Base-by-base conservation (phyloP, 2,113 vertebrate genomes). In the Brienomyrus brachyistius region DNA sequence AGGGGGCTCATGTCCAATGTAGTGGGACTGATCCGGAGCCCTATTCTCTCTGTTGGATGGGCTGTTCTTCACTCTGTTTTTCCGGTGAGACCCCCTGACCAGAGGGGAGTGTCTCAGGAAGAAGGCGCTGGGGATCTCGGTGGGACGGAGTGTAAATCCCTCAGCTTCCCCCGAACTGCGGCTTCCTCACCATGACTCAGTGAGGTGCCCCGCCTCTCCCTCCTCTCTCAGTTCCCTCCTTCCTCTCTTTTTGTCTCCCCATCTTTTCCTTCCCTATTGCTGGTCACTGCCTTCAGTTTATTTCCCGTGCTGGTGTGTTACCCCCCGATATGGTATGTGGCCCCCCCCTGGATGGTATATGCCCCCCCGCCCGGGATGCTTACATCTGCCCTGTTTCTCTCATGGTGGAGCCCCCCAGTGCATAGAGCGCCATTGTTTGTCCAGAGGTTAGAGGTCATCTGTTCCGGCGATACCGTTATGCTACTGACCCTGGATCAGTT, bases 401-500 rank as follows among this genome's bases (percentile, higher is more conserved):
- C 2, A 23, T 23, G 27, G 62, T 8, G 5, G n/a, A n/a, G n/a
- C 87, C n/a, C 59, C 35, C 9, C 48, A 52, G 23, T 35, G 31
- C 35, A 80, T 17, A 80, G 31, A 17, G 15, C 6, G 0, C 74
- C 62, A 31, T 70, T 70, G 62, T 70, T 70, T 70, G 10, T 88
- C 40, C 43, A 5, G 52, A 87, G 86, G 86, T 59, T 9, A 23
- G 86, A 59, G 51, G 56, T 62, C 35, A 9, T 84, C 15, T 84
- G 82, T 84, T 80, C 74, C 31, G 15, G 62, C 35, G 62, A 51
- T 86, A 70, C 59, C 47, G 11, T 35, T 47, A 48, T 23, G 82
- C 23, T 84, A 84, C 82, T 84, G 82, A 84, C 82, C 45, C 82
- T n/a, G 23, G 82, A 43, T 84, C 45, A 84, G 43, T 45, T 84